Evolutionary conservation across 2,797 vertebrate genomes (phyloP), one percentile per base, ranked within the genome.

Genomic region (Eulemur coronatus): DNA sequence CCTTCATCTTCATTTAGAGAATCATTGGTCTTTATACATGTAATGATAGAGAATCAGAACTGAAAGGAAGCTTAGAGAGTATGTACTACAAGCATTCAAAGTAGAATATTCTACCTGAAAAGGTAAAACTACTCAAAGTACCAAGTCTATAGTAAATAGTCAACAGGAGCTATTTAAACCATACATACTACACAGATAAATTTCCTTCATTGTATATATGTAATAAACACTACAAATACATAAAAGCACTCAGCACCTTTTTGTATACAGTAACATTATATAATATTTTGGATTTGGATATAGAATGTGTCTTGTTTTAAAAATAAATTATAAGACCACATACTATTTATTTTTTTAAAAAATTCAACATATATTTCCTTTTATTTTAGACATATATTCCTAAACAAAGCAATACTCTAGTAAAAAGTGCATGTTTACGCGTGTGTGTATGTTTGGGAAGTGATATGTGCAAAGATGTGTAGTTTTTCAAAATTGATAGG

Each of bases 51-150:
- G 41, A 38, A 75, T 50, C 35, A 86, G 50, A 96, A 61, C 20
- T 73, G 28, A 94, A 97, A 81, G 20, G 30, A 14, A 81, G 67
- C 72, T 84, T 72, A 96, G 5, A 91, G 43, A 84, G 76, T 7
- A 91, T 28, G 43, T 65, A 75, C 67, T 72, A 73, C 1, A 78
- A 79, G 48, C 33, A 69, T 52, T 78, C 50, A 46, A 89, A 82
- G 67, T 30, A 87, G 57, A 92, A 95, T 89, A 69, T 61, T 67
- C 59, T 85, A 93, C 43, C 41, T 95, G 48, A 67, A 91, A 84
- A 81, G 41, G 20, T 22, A 63, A 69, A 90, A 84, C 33, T 57
- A 92, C 15, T 78, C 43, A 50, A 87, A 48, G 38, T 67, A 63
- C 17, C 55, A 69, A 75, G 28, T 61, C 15, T 80, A 73, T 0